Base-by-base conservation (phyloP, 2,888 invertebrate genomes). In the Mellilla xanthometata region DNA sequence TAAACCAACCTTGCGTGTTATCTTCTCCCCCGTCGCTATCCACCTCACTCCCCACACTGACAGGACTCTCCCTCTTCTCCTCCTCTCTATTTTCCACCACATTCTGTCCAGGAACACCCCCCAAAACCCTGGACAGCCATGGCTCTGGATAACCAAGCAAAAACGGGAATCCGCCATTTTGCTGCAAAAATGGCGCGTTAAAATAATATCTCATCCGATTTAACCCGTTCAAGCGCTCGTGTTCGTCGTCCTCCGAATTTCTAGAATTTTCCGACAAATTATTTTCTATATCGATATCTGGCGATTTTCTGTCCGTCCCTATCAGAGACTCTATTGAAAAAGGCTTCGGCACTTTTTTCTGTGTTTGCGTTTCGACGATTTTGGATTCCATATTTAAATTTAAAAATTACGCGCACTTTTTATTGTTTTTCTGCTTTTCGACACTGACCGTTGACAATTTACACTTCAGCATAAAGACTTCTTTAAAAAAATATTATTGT, bases 311-410 rank as follows among this genome's bases (percentile, higher is more conserved):
- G 7, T 81, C 76, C n/a, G 60, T 61, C 0, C 90, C 90, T 12
- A 93, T 93, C 13, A 93, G 63, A 1, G 92, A 92, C 71, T 93
- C 93, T 31, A 93, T 93, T 0, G 92, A 91, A 70, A 93, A 93
- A 1, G 93, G 91, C 58, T 90, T 91, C 2, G 92, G 92, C 36
- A 87, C 84, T 61, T 76, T 86, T 44, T 83, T 83, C 48, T 78
- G 74, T 0, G 77, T 79, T 57, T 79, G 76, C 0, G 80, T 81
- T 50, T 80, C 80, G 1, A 56, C 58, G 19, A 82, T 61, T 63
- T 85, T 78, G 0, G 81, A 80, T 50, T 87, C 84, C 88, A 75
- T 74, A 39, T 24, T 27, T 41, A 35, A 19, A 6, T n/a, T n/a
- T n/a, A 19, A 19, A 19, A 19, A 19, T 23, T 28, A 28, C 40